These are phyloP conservation scores for Acleris sparsana DNA, from an alignment of 2,888 invertebrate species.

Conservation along the genomic window DNA sequence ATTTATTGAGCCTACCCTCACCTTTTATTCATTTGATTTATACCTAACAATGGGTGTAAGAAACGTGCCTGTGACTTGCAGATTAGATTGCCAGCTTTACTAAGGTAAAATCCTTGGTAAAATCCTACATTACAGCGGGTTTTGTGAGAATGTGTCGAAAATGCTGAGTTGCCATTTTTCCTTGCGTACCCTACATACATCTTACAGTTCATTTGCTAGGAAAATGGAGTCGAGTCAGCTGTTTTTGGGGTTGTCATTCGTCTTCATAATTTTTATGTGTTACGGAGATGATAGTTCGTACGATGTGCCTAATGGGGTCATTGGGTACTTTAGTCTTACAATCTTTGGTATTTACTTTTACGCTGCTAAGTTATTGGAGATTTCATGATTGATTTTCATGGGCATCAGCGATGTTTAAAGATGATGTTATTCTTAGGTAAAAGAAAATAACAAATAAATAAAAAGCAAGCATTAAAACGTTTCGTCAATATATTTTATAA, in stretches of 20 bases:
- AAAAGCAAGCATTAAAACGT: too few relatives aligned
- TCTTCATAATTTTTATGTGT: slow-evolving; percentile 34
- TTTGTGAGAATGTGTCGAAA: slow-evolving; percentile 2
- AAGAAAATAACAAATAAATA: too few relatives aligned
- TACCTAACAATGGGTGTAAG: slow-evolving; percentile 47
- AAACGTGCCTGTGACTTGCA: slow-evolving; percentile 49
- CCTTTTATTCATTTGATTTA: slow-evolving; percentile 47
- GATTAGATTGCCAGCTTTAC: slow-evolving; percentile 53
- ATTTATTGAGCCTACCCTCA: slow-evolving; percentile 53
- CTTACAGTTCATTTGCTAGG: slow-evolving; percentile 29
- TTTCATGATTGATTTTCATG: not conserved
- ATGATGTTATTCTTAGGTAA: too few relatives aligned
- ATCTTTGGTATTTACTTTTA: slow-evolving; percentile 17
- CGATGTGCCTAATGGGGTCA: slow-evolving; percentile 18
- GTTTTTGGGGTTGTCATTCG: slow-evolving; percentile 23
- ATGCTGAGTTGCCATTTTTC: slow-evolving; percentile 9
- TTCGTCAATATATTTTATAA: too few relatives aligned
- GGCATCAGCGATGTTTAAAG: too few relatives aligned
- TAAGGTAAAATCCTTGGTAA: slow-evolving; percentile 45
- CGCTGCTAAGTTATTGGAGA: slow-evolving; percentile 5
- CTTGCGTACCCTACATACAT: slow-evolving; percentile 23
- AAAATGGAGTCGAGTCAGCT: slow-evolving; percentile 28
- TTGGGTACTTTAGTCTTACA: slow-evolving; percentile 11
- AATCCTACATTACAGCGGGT: too few relatives aligned
- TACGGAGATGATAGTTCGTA: slow-evolving; percentile 23